phyloP scores from a whole-genome alignment of 2,888 invertebrate genomes.

The Rhorus exstirpatorius region DNA sequence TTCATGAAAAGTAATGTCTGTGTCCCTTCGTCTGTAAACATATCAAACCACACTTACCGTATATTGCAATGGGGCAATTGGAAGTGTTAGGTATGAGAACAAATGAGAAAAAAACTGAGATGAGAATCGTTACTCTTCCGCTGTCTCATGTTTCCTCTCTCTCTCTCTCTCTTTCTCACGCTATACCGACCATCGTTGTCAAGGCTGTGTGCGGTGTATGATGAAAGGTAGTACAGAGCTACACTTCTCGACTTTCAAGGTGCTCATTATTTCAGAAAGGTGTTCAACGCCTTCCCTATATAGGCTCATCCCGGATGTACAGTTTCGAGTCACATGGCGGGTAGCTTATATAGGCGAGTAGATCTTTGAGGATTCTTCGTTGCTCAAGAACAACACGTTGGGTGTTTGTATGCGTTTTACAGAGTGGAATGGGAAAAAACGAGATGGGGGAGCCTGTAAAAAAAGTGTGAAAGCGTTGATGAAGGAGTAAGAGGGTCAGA shows the following conservation, averaged over 20 bases:
- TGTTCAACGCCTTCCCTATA: conserved; percentile 45
- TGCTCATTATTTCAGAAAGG: conserved; percentile 80
- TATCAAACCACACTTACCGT: conserved; percentile 48
- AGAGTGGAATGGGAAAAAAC: background rate
- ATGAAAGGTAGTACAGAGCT: conserved; percentile 69
- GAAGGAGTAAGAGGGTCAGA: conserved; percentile 13
- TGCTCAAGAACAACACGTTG: background rate
- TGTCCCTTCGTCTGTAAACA: conserved; percentile 5
- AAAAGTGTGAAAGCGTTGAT: background rate
- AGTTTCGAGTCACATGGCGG: conserved; percentile 24
- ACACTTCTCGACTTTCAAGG: conserved; percentile 73
- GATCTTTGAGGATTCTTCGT: conserved; percentile 7
- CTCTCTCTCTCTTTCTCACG: background rate
- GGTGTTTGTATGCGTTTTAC: background rate
- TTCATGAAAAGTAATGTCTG: background rate
- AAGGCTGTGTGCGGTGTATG: conserved; percentile 55
- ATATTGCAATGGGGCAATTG: conserved; percentile 45
- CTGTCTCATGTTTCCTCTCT: conserved; percentile 10
- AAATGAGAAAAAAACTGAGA: conserved; percentile 52
- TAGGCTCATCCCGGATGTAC: conserved; percentile 29
- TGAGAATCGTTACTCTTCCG: conserved; percentile 62
- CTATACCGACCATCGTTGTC: background rate
- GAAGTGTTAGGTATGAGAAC: conserved; percentile 29
- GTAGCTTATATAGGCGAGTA: conserved; percentile 26
- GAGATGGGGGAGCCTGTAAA: conserved; percentile 4